Evolutionary conservation across 64 coral and sea anemone species (phyloP).

Genomic region (Orbicella faveolata): DNA sequence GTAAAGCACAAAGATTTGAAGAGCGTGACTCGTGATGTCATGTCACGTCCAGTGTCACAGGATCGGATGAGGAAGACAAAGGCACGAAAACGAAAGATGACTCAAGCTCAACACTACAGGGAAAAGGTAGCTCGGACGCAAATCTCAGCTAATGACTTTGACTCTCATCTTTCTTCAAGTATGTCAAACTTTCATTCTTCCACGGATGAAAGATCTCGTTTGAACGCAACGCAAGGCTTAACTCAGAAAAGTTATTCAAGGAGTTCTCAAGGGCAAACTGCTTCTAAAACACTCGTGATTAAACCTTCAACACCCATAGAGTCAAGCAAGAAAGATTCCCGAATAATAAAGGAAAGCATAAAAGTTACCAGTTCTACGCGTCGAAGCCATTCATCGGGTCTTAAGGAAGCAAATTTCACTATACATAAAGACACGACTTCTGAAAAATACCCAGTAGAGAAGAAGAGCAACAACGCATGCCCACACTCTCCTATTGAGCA

Average conservation of each 20-base stretch:
- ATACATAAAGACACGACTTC: neutral
- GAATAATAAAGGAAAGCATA: neutral
- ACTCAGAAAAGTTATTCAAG: neutral
- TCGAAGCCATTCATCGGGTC: neutral
- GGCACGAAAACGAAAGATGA: neutral
- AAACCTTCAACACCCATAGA: neutral
- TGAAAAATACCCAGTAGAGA: neutral
- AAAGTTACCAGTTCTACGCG: neutral
- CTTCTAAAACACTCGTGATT: neutral
- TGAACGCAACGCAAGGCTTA: neutral
- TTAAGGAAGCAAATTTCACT: neutral
- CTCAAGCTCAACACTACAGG: neutral
- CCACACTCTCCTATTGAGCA: slow-evolving; percentile 18
- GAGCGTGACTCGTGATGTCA: neutral
- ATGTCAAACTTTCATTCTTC: neutral
- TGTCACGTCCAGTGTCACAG: neutral
- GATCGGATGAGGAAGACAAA: neutral
- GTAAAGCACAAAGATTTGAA: neutral
- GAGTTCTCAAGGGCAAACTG: neutral
- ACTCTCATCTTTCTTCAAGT: neutral
- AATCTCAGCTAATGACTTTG: neutral
- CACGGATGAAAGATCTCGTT: neutral
- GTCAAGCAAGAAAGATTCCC: neutral
- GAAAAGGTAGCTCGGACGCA: neutral
- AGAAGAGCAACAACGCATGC: neutral